These are phyloP conservation scores for Mycetomoellerius zeteki DNA, from an alignment of 1,140 invertebrate species.

Conservation along the genomic window DNA sequence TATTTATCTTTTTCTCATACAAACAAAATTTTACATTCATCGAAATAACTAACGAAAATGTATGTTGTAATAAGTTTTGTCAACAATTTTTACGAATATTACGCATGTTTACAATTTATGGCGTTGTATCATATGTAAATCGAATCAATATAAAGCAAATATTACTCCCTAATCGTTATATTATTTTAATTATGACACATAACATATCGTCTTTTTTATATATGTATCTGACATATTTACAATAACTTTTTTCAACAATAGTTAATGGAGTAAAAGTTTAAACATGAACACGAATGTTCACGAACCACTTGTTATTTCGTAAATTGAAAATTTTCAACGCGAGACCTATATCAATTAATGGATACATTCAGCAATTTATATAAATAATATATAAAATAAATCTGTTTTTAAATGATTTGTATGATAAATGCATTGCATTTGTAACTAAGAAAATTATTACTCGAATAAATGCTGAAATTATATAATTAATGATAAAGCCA, in stretches of 20 bases:
- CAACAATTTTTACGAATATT: not conserved
- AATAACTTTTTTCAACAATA: conserved; percentile 21
- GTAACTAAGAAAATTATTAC: not conserved
- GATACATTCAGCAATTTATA: conserved; percentile 21
- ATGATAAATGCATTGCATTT: conserved; percentile 33
- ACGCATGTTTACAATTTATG: not conserved
- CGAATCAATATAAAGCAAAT: not conserved
- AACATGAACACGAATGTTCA: not conserved
- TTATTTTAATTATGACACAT: not conserved
- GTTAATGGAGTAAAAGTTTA: not conserved
- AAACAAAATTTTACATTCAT: conserved; percentile 6
- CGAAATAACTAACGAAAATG: not conserved
- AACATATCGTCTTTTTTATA: not conserved
- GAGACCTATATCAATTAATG: not conserved
- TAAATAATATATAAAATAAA: not conserved
- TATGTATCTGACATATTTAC: conserved; percentile 41
- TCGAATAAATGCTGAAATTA: conserved; percentile 36
- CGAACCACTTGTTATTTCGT: not conserved
- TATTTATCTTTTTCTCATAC: not conserved
- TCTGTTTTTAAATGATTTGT: not conserved
- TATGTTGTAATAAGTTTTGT: not conserved
- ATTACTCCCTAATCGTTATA: not conserved
- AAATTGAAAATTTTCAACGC: not conserved
- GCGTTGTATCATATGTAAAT: not conserved
- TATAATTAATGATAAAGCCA: not conserved